These are phyloP conservation scores for Sebastes hubbsi DNA, from an alignment of 2,797 vertebrate species.

Conservation along the genomic window DNA sequence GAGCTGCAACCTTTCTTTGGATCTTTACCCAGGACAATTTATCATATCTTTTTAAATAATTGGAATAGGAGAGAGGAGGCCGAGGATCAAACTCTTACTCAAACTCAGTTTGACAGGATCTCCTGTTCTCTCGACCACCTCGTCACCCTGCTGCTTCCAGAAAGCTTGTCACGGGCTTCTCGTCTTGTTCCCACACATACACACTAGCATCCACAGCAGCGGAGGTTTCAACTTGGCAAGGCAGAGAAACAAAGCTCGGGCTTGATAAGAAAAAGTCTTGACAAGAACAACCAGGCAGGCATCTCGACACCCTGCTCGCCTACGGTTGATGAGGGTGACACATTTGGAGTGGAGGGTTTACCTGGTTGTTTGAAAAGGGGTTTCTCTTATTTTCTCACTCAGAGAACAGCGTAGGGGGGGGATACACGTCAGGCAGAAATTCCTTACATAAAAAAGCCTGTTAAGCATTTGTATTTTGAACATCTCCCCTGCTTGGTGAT, in stretches of 20 bases:
- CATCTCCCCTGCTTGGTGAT: slow-evolving; percentile 1
- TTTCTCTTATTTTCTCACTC: slow-evolving; percentile 8
- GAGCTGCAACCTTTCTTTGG: background rate
- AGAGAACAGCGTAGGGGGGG: slow-evolving; percentile 8
- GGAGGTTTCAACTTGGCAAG: slow-evolving; percentile 25
- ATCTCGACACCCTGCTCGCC: slow-evolving; percentile 23
- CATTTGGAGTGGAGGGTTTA: slow-evolving; percentile 38
- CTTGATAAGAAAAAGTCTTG: slow-evolving; percentile 45
- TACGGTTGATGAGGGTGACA: slow-evolving; percentile 46
- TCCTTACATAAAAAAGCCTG: slow-evolving; percentile 40
- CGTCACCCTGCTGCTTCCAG: slow-evolving; percentile 35
- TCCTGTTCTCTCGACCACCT: slow-evolving; percentile 28
- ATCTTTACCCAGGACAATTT: background rate
- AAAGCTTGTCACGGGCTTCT: slow-evolving; percentile 33
- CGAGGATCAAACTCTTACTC: background rate
- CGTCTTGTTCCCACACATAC: slow-evolving; percentile 26
- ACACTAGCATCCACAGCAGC: background rate
- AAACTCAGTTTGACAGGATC: slow-evolving; percentile 39
- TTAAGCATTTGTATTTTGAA: slow-evolving; percentile 44
- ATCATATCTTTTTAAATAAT: background rate
- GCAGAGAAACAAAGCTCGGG: slow-evolving; percentile 35
- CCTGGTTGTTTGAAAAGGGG: slow-evolving; percentile 35
- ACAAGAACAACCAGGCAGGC: slow-evolving; percentile 47
- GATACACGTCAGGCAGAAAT: slow-evolving; percentile 7
- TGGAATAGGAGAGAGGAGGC: background rate